Evolutionary conservation across 1,140 invertebrate species (phyloP).

Genomic region (Batillaria attramentaria): DNA sequence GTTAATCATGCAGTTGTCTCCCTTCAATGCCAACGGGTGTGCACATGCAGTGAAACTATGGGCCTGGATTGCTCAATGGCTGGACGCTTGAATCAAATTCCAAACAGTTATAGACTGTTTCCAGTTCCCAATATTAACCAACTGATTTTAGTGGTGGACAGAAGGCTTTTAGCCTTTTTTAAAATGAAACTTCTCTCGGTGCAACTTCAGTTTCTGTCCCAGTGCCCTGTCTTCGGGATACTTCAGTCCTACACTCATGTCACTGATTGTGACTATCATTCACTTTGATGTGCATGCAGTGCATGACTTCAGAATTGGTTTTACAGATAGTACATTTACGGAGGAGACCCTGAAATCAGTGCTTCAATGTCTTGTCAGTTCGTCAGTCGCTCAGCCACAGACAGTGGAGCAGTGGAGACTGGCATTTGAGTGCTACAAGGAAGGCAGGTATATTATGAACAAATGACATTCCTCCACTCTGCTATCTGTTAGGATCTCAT

Average conservation of each 20-base stretch:
- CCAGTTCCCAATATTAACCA: too few species aligned
- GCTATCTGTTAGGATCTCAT: background rate
- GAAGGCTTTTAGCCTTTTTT: too few species aligned
- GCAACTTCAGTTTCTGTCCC: background rate
- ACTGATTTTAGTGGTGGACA: too few species aligned
- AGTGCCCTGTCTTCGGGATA: background rate
- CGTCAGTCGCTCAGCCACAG: constrained; percentile 21
- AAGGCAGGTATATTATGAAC: constrained; percentile 37
- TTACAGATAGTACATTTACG: background rate
- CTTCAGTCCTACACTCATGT: background rate
- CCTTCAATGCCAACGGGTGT: too few species aligned
- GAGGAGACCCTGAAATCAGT: background rate
- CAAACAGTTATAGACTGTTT: too few species aligned
- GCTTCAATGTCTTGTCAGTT: background rate
- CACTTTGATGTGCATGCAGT: background rate
- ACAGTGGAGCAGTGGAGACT: constrained; percentile 18
- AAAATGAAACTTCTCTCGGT: too few species aligned
- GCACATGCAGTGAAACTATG: too few species aligned
- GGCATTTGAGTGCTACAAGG: background rate
- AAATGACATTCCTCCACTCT: background rate
- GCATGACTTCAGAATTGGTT: background rate
- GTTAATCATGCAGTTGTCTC: too few species aligned
- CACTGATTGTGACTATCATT: background rate
- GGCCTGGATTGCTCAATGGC: too few species aligned
- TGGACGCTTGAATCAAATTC: too few species aligned